These are phyloP conservation scores for Hydrozoanthus gracilis DNA, from an alignment of 92 coral and sea anemone genomes.

Conservation along the genomic window DNA sequence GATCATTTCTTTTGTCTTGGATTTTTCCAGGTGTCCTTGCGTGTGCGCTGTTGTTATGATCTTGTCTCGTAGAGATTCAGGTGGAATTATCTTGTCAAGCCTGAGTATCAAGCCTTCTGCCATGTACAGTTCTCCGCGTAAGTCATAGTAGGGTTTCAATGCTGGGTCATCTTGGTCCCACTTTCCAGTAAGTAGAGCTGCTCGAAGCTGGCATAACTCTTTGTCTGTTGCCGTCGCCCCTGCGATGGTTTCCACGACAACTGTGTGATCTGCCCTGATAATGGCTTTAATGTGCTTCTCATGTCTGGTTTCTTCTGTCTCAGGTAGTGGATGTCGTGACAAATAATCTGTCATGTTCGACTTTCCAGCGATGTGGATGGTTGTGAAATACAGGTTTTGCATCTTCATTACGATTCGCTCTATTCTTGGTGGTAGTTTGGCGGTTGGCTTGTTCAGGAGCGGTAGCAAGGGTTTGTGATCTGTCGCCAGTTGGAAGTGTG, in stretches of 20 bases:
- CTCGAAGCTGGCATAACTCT: slow-evolving; percentile 15
- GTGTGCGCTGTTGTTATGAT: slow-evolving; percentile 57
- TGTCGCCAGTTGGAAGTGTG: slow-evolving; percentile 71
- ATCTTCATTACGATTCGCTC: slow-evolving; percentile 71
- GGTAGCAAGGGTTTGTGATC: slow-evolving; percentile 74
- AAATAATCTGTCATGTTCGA: slow-evolving; percentile 63
- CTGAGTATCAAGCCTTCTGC: slow-evolving; percentile 59
- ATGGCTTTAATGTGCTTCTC: slow-evolving; percentile 63
- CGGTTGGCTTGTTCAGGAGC: slow-evolving; percentile 70
- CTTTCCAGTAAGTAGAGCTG: slow-evolving; percentile 42
- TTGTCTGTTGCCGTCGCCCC: slow-evolving; percentile 50
- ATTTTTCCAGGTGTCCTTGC: slow-evolving; percentile 69
- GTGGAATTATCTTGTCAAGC: slow-evolving; percentile 53
- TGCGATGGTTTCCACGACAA: slow-evolving; percentile 58
- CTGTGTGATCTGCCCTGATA: slow-evolving; percentile 58
- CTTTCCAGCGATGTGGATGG: slow-evolving; percentile 65
- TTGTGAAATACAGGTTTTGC: slow-evolving; percentile 68
- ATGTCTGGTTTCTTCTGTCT: slow-evolving; percentile 34
- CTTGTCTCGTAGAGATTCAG: slow-evolving; percentile 47
- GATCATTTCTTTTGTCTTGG: slow-evolving; percentile 70
- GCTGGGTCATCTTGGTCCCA: slow-evolving; percentile 49
- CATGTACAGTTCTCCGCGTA: slow-evolving; percentile 53
- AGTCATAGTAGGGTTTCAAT: slow-evolving; percentile 48
- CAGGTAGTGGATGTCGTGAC: slow-evolving; percentile 52
- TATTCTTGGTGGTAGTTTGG: slow-evolving; percentile 76